phyloP scores from a whole-genome alignment of 2,113 vertebrate species.

The Micronycteris hirsuta region DNA sequence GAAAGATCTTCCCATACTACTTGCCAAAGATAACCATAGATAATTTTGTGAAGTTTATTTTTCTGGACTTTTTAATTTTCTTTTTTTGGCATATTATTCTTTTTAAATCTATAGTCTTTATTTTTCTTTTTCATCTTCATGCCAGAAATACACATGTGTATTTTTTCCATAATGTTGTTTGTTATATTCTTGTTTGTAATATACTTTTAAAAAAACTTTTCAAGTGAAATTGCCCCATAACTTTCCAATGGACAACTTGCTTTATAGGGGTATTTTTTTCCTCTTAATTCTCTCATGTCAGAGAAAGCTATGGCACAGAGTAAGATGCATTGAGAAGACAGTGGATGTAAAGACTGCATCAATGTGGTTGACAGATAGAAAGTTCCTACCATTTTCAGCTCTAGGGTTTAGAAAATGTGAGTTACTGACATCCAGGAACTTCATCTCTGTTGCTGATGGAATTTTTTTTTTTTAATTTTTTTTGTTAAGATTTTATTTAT shows the following conservation, averaged over 20 bases:
- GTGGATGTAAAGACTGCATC: background rate
- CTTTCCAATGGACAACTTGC: background rate
- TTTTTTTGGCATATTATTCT: background rate
- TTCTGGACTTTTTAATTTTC: background rate
- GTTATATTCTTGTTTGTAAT: background rate
- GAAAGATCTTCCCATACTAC: background rate
- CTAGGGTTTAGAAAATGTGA: background rate
- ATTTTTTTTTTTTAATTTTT: too few relatives aligned
- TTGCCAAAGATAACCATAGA: background rate
- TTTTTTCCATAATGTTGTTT: conserved; percentile 1
- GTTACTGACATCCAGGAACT: background rate
- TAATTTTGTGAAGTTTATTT: conserved; percentile 36
- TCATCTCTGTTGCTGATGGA: background rate
- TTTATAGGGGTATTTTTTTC: background rate
- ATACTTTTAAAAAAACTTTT: background rate
- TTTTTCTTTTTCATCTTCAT: conserved; percentile 31
- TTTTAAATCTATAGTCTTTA: too few relatives aligned
- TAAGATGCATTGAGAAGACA: background rate
- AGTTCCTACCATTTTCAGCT: background rate
- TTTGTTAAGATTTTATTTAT: too few relatives aligned
- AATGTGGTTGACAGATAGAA: background rate
- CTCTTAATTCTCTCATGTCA: background rate
- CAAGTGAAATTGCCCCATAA: conserved; percentile 20
- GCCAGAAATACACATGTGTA: background rate
- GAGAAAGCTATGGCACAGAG: background rate